phyloP scores from a whole-genome alignment of 2,888 invertebrate species.

The Conistra vaccinii region DNA sequence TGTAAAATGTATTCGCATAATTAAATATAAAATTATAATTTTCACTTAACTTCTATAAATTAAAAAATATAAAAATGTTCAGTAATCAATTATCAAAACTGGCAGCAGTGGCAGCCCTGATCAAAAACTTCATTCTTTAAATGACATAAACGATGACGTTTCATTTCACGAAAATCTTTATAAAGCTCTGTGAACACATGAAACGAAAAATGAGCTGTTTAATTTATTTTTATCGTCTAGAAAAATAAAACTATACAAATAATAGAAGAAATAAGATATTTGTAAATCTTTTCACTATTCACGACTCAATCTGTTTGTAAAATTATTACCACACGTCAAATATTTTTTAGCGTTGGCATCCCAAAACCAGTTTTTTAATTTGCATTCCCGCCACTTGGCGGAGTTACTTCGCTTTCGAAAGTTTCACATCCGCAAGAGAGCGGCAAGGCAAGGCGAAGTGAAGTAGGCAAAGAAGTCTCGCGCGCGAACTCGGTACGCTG shows the following conservation, averaged over 20 bases:
- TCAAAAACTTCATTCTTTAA: background rate
- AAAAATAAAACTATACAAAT: background rate
- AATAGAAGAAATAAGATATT: background rate
- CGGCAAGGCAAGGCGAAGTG: constrained; percentile 84
- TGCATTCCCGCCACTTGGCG: constrained; percentile 89
- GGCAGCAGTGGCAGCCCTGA: too few relatives aligned
- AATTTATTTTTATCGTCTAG: background rate
- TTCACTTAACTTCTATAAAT: too few relatives aligned
- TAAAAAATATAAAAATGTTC: too few relatives aligned
- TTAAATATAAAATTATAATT: too few relatives aligned
- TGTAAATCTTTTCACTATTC: background rate
- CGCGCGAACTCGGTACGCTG: constrained; percentile 89
- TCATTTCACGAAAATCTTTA: constrained; percentile 7
- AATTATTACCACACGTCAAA: background rate
- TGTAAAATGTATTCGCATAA: too few relatives aligned
- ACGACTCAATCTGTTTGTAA: too few relatives aligned
- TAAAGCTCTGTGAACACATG: background rate
- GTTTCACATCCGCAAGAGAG: constrained; percentile 91
- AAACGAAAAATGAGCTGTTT: background rate
- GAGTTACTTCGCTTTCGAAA: constrained; percentile 89
- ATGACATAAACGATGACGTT: constrained; percentile 4
- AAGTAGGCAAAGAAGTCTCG: constrained; percentile 89
- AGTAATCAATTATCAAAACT: too few relatives aligned
- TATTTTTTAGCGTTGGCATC: constrained; percentile 72
- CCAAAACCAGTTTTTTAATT: constrained; percentile 85